phyloP scores from a whole-genome alignment of 2,888 invertebrate species.

The Drosophila merina region DNA sequence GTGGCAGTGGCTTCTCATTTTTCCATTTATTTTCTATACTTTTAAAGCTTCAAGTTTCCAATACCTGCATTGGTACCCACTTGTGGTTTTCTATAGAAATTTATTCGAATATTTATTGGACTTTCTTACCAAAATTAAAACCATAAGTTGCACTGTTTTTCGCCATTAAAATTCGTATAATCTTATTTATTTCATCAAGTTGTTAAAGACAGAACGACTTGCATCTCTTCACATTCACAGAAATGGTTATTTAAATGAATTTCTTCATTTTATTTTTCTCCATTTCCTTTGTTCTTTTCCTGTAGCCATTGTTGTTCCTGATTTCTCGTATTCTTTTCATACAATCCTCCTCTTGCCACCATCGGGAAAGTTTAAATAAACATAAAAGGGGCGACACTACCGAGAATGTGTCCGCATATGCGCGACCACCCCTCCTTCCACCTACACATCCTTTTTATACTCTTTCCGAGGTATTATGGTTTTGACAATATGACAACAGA shows the following conservation, averaged over 20 bases:
- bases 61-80: neutral
- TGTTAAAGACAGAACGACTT: constrained; percentile 5
- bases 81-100: neutral
- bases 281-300: constrained; percentile 15
- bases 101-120: neutral
- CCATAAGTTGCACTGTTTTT: neutral
- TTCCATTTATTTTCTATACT: neutral
- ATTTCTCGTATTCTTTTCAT: constrained; percentile 29
- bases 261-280: constrained; percentile 17
- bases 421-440: constrained; percentile 5
- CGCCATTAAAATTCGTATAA: neutral
- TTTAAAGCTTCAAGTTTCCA: neutral
- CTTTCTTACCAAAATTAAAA: neutral
- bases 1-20: constrained; percentile 8
- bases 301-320: constrained; percentile 31
- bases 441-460: neutral
- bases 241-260: constrained; percentile 19
- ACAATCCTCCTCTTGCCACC: constrained; percentile 46
- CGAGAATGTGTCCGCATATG: constrained; percentile 52
- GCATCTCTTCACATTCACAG: neutral
- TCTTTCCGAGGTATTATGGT: neutral
- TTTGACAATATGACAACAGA: neutral
- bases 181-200: constrained; percentile 8
- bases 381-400: constrained; percentile 71
- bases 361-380: constrained; percentile 73